phyloP scores from a whole-genome alignment of 2,888 invertebrate species.

The Lordiphosa fenestrarum region DNA sequence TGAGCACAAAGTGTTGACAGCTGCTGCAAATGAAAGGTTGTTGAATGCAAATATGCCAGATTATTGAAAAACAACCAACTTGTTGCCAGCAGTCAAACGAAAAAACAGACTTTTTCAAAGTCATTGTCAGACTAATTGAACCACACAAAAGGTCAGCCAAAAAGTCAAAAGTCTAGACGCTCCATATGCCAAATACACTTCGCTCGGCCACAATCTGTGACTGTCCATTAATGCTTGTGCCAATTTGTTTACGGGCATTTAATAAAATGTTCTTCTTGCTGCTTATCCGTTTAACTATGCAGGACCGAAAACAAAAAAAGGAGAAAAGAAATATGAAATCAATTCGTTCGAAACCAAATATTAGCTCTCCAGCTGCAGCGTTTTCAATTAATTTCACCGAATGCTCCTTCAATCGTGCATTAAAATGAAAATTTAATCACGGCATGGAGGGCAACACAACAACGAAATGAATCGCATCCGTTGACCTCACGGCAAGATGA shows the following conservation, averaged over 20 bases:
- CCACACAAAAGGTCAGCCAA: slow-evolving; percentile 16
- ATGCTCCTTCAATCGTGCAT: slow-evolving; percentile 71
- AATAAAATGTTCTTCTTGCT: neutral
- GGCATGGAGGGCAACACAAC: slow-evolving; percentile 21
- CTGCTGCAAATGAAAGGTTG: too few relatives aligned
- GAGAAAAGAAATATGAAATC: slow-evolving; percentile 25
- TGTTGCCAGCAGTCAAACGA: too few relatives aligned
- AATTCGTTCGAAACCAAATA: slow-evolving; percentile 53
- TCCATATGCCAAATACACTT: slow-evolving; percentile 23
- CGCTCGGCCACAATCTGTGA: slow-evolving; percentile 19
- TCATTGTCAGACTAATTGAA: too few relatives aligned
- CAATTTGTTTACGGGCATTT: slow-evolving; percentile 8
- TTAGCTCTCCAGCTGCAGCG: slow-evolving; percentile 57
- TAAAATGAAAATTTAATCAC: slow-evolving; percentile 74
- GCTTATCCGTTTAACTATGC: slow-evolving; percentile 20
- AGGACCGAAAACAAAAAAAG: neutral
- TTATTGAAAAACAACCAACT: too few relatives aligned
- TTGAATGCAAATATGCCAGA: too few relatives aligned
- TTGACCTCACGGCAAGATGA: slow-evolving; percentile 32
- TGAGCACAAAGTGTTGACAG: slow-evolving; percentile 14
- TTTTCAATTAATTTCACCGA: slow-evolving; percentile 71
- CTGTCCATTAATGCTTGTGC: neutral
- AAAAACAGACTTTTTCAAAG: too few relatives aligned
- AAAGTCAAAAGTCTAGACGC: slow-evolving; percentile 43
- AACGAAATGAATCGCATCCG: slow-evolving; percentile 38